phyloP scores from a whole-genome alignment of 2,797 vertebrate genomes.

The Galaxias olidus region DNA sequence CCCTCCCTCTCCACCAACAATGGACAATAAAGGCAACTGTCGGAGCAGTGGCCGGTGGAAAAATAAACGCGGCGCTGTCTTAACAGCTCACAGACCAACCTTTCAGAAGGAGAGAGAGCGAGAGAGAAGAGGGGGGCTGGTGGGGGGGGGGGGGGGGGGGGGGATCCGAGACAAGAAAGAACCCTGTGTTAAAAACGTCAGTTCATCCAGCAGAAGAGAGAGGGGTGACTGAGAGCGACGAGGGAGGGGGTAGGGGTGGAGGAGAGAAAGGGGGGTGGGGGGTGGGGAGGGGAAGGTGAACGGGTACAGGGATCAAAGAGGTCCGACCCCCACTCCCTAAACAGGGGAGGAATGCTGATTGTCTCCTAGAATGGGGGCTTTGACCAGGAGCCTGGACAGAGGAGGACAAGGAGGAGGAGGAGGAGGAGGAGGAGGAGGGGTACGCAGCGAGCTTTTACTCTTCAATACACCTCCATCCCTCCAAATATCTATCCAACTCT shows the following conservation, averaged over 20 bases:
- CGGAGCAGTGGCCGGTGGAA: conserved; percentile 80
- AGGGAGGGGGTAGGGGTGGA: conserved; percentile 29
- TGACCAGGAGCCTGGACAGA: conserved; percentile 65
- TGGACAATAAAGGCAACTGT: conserved; percentile 92
- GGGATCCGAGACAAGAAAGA: conserved; percentile 83
- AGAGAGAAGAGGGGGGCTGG: conserved; percentile 10
- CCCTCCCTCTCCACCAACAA: conserved; percentile 81
- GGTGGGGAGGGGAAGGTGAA: conserved; percentile 43
- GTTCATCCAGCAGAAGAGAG: conserved; percentile 68
- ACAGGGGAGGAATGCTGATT: conserved; percentile 60
- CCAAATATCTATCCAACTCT: too few species aligned
- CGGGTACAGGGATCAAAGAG: conserved; percentile 77
- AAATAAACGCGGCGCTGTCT: conserved; percentile 83
- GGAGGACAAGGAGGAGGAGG: conserved; percentile 39
- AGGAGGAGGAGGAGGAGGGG: too few species aligned
- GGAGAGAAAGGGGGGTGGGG: conserved; percentile 14
- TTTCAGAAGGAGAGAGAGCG: conserved; percentile 60
- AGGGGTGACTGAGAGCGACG: conserved; percentile 21
- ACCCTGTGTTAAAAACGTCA: conserved; percentile 81
- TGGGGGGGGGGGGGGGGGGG: conserved; percentile 16
- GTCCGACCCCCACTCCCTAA: conserved; percentile 38
- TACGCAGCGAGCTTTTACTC: too few species aligned
- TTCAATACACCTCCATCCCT: background rate
- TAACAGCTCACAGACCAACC: conserved; percentile 84
- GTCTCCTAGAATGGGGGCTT: conserved; percentile 63